These are phyloP conservation scores for Takifugu bimaculatus DNA, from an alignment of 2,113 vertebrate genomes.

Conservation along the genomic window DNA sequence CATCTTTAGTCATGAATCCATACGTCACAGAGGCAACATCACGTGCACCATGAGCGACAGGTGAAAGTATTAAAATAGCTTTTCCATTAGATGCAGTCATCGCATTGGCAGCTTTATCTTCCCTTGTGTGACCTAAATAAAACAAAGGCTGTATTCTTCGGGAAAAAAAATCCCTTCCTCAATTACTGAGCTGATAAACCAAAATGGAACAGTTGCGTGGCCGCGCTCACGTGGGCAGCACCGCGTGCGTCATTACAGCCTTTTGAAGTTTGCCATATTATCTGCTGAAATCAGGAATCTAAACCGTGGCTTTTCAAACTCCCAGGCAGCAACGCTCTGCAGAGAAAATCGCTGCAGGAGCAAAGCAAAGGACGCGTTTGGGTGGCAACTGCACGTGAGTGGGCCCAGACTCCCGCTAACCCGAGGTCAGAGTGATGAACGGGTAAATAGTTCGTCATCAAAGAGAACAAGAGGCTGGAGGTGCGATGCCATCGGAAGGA, in stretches of 20 bases:
- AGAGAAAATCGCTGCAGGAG: constrained; percentile 28
- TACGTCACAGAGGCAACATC: no score
- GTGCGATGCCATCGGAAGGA: no score
- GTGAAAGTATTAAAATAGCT: constrained; percentile 16
- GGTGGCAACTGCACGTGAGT: not conserved
- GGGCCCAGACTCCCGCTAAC: not conserved
- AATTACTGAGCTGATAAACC: constrained; percentile 42
- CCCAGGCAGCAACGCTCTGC: constrained; percentile 25
- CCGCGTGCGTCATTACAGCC: constrained; percentile 22
- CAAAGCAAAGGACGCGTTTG: constrained; percentile 30
- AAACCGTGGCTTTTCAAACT: constrained; percentile 26
- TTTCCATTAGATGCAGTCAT: constrained; percentile 17
- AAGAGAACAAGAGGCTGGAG: not conserved
- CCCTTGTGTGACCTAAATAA: constrained; percentile 34
- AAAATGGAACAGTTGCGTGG: constrained; percentile 23
- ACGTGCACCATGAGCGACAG: no score
- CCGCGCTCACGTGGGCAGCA: constrained; percentile 14
- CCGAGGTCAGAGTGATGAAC: not conserved
- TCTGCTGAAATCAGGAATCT: constrained; percentile 31
- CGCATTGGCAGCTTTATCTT: constrained; percentile 24
- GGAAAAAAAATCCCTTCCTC: constrained; percentile 8
- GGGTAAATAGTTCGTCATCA: not conserved
- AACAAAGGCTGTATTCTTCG: constrained; percentile 30
- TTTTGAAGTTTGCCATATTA: constrained; percentile 34
- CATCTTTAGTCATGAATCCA: no score